These are phyloP conservation scores for Diphyllodes magnificus DNA, from an alignment of 2,113 vertebrate genomes.

Conservation along the genomic window DNA sequence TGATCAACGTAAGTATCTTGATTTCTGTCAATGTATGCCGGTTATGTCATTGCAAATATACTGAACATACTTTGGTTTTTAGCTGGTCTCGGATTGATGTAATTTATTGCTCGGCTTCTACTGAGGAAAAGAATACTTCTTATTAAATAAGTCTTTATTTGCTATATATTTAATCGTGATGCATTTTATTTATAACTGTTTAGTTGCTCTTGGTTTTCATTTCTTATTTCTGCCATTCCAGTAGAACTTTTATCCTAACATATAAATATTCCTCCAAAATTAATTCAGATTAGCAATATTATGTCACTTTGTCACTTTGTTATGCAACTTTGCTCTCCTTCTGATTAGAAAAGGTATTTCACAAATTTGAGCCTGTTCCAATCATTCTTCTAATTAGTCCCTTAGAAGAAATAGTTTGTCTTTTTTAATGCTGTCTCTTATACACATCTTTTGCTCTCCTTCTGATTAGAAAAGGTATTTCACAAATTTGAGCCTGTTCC, in stretches of 20 bases:
- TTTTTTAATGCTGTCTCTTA: background rate
- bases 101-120: background rate
- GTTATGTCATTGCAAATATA: background rate
- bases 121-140: background rate
- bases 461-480: background rate
- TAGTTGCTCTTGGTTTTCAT: background rate
- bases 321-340: background rate
- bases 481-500: background rate
- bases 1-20: background rate
- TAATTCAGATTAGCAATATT: background rate
- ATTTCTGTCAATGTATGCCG: background rate
- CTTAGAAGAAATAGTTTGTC: background rate
- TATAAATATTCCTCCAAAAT: background rate
- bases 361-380: background rate
- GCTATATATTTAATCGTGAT: background rate
- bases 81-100: background rate
- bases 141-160: background rate
- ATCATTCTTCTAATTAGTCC: background rate
- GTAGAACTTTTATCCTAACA: background rate
- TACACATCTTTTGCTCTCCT: too few relatives aligned
- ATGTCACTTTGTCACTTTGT: background rate
- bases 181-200: background rate
- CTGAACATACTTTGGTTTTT: background rate
- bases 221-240: background rate
- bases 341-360: background rate